These are phyloP conservation scores for Parnassius mnemosyne DNA, from an alignment of 2,888 invertebrate species.

Conservation along the genomic window DNA sequence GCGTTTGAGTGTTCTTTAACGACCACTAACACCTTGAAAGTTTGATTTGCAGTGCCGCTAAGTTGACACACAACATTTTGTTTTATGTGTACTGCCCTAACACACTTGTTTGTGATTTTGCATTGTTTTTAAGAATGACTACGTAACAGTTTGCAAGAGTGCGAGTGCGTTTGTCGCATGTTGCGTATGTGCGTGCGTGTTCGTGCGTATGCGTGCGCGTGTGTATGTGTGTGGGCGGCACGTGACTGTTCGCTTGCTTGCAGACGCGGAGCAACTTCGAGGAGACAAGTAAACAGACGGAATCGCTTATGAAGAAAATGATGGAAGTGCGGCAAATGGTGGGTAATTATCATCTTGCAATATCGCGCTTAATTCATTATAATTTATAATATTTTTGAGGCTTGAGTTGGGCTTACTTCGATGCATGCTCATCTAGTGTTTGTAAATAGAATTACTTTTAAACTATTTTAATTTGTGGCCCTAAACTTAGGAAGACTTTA, in stretches of 20 bases:
- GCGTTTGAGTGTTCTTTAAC: not conserved
- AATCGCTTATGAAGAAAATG: constrained; percentile 97
- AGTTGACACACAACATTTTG: not conserved
- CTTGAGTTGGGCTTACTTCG: too few relatives aligned
- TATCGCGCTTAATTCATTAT: too few relatives aligned
- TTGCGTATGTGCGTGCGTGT: constrained; percentile 9
- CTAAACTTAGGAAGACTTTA: too few relatives aligned
- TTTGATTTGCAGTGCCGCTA: constrained; percentile 9
- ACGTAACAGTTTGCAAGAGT: not conserved
- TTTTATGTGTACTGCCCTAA: not conserved
- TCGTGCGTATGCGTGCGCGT: not conserved
- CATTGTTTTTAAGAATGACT: too few relatives aligned
- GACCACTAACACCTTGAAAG: constrained; percentile 1
- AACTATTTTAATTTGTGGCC: too few relatives aligned
- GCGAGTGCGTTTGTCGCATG: not conserved
- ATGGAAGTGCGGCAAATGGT: constrained; percentile 95
- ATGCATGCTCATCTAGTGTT: too few relatives aligned
- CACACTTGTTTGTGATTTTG: not conserved
- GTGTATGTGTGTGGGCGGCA: constrained; percentile 28
- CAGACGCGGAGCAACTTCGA: constrained; percentile 96
- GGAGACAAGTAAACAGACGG: constrained; percentile 94
- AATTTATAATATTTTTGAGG: too few relatives aligned
- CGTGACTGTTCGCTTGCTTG: constrained; percentile 34
- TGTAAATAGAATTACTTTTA: too few relatives aligned
- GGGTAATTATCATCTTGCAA: constrained; percentile 40